phyloP scores from a whole-genome alignment of 2,797 vertebrate species.

The Neomorphus geoffroyi region DNA sequence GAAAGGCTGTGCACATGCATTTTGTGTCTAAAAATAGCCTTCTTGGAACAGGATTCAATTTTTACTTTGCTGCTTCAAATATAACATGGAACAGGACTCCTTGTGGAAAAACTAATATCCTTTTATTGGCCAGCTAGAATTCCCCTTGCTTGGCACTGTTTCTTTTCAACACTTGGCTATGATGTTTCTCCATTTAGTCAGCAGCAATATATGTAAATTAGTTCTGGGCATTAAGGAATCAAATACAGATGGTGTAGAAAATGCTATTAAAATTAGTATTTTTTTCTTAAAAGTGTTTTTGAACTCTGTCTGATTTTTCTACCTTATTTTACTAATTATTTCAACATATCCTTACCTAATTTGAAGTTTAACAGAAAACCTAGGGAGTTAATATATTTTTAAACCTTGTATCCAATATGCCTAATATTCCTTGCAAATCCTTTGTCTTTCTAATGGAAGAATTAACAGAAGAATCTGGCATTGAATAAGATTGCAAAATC shows the following conservation, averaged over 20 bases:
- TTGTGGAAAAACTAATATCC: neutral
- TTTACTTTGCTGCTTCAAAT: neutral
- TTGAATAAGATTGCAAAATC: neutral
- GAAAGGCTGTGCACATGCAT: neutral
- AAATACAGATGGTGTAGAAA: neutral
- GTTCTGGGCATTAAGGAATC: neutral
- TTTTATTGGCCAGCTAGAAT: neutral
- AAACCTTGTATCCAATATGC: neutral
- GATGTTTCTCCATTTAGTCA: neutral
- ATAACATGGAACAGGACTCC: neutral
- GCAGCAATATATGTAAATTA: neutral
- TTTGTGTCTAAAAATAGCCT: conserved; percentile 51
- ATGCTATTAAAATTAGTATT: neutral
- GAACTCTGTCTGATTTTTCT: neutral
- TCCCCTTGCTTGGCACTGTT: neutral
- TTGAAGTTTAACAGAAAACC: neutral
- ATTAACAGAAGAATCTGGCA: neutral
- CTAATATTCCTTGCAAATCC: neutral
- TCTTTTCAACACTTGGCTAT: neutral
- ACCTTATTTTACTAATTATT: neutral
- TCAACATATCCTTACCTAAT: neutral
- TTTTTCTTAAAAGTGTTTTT: neutral
- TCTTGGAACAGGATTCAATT: conserved; percentile 31
- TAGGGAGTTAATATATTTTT: neutral
- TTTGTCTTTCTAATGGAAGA: neutral